Evolutionary conservation across 1,140 invertebrate species (phyloP), one percentile per base, ranked within the genome.

Genomic region (Plutomurus gul): DNA sequence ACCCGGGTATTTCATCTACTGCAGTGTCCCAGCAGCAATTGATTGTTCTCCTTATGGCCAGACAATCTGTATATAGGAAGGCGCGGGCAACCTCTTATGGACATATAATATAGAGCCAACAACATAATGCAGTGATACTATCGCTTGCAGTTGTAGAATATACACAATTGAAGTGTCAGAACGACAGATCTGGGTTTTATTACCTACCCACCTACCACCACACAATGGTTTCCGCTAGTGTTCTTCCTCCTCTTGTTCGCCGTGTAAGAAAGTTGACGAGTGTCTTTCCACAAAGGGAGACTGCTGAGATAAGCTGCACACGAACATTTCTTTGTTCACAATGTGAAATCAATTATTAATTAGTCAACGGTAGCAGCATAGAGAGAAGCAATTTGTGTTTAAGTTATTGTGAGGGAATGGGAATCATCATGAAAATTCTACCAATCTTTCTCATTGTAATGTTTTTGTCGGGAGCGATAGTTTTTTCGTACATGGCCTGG

Each of bases 401-500:
- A 13, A 13, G 39, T n/a, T 13, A 43, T 43, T 13, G 39, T 43
- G 11, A 33, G 56, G 70, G 13, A 20, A 72, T 72, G 70, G 70
- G 70, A 39, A 40, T 40, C 70, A 83, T 79, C 65, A 83, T 83
- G 82, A 79, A 76, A 77, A 72, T 83, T 6, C 49, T 83, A 22
- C 82, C 82, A 39, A 39, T 80, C 6, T 83, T 83, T 76, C 51
- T 83, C 13, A 77, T 83, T 39, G 46, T 83, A 13, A 30, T 83
- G 33, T 81, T 83, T 76, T 81, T 81, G 33, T 79, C 80, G 13
- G 80, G 77, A 18, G 78, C 77, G 25, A 75, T 83, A 13, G 77
- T 83, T 80, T 78, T 83, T 37, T 65, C 77, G 0, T 81, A 80
- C 33, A 77, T 81, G 72, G 75, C 82, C 11, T 83, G 82, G 82